Percentiles rank a stretch among this genome's conserved stretches.
phyloP scores from a whole-genome alignment of 2,888 invertebrate species.

The Hydraecia micacea region DNA sequence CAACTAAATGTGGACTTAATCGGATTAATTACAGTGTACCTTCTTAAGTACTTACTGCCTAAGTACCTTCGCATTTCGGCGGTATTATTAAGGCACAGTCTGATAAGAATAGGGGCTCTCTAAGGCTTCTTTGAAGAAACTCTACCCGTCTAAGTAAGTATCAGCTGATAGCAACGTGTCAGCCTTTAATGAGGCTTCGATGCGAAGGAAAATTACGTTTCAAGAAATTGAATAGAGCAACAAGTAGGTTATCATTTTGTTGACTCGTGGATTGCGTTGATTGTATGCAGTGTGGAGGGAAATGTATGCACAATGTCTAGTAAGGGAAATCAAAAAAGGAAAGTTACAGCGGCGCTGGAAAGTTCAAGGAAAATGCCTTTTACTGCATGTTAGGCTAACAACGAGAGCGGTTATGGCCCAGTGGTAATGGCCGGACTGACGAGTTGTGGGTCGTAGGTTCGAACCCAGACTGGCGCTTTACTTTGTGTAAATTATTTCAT shows the following conservation, averaged over 20 bases:
- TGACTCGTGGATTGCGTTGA: conserved; percentile 42
- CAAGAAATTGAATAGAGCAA: conserved; percentile 58
- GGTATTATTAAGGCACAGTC: conserved; percentile 25
- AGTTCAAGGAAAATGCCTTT: conserved; percentile 26
- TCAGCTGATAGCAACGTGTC: conserved; percentile 74
- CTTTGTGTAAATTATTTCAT: too few species aligned
- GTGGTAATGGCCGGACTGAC: too few species aligned
- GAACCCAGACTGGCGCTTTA: too few species aligned
- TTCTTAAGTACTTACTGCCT: conserved; percentile 22
- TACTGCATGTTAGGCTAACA: neutral
- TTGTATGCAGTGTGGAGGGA: conserved; percentile 15
- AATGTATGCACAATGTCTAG: conserved; percentile 19
- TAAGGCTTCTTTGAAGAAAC: conserved; percentile 65
- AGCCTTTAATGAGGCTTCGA: conserved; percentile 73
- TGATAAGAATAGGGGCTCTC: conserved; percentile 32
- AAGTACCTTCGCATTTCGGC: conserved; percentile 40
- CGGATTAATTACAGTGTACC: conserved; percentile 29
- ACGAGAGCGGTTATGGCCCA: too few species aligned
- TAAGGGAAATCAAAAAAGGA: conserved; percentile 21
- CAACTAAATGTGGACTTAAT: conserved; percentile 8
- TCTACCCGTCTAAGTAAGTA: conserved; percentile 60
- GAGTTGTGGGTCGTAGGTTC: too few species aligned
- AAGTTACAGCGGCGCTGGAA: conserved; percentile 29
- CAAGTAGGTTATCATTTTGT: conserved; percentile 57
- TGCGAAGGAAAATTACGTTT: conserved; percentile 69